Percentiles rank a stretch among this genome's conserved stretches.
These are phyloP conservation scores for Ophioderma brevispina DNA, from an alignment of 35 echinoderm and acorn worm genomes.

Conservation along the genomic window DNA sequence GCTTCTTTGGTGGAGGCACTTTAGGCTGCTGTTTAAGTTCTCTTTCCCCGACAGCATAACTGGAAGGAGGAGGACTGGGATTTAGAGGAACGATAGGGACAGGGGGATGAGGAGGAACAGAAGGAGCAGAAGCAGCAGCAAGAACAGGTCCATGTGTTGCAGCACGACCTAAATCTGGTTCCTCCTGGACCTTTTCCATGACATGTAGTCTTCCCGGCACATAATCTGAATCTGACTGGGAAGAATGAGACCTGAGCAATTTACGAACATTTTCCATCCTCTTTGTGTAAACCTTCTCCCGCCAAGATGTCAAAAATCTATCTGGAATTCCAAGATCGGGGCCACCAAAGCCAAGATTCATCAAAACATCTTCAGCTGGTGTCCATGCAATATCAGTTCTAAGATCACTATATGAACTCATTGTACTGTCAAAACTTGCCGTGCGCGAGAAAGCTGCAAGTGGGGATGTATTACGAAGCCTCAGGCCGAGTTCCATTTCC, in stretches of 20 bases:
- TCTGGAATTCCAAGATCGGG: slow-evolving; percentile 77
- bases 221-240: not conserved
- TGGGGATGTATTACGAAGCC: slow-evolving; percentile 43
- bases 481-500: not conserved
- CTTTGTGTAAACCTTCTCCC: slow-evolving; percentile 58
- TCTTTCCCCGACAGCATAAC: not conserved
- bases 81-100: not conserved
- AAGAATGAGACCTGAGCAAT: not conserved
- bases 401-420: slow-evolving; percentile 30
- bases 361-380: slow-evolving; percentile 78
- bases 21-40: not conserved
- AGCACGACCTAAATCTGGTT: not conserved
- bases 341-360: slow-evolving; percentile 87
- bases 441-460: slow-evolving; percentile 39
- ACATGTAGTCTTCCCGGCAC: not conserved
- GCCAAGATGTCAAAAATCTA: slow-evolving; percentile 84
- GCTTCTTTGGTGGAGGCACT: not conserved
- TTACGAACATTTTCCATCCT: slow-evolving; percentile 59
- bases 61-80: not conserved
- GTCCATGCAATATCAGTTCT: slow-evolving; percentile 32
- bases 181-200: not conserved
- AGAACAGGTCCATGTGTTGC: not conserved
- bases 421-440: slow-evolving; percentile 70
- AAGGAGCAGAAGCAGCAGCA: not conserved
- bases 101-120: not conserved